phyloP scores from a whole-genome alignment of 2,113 vertebrate genomes.

The Emberiza fucata region DNA sequence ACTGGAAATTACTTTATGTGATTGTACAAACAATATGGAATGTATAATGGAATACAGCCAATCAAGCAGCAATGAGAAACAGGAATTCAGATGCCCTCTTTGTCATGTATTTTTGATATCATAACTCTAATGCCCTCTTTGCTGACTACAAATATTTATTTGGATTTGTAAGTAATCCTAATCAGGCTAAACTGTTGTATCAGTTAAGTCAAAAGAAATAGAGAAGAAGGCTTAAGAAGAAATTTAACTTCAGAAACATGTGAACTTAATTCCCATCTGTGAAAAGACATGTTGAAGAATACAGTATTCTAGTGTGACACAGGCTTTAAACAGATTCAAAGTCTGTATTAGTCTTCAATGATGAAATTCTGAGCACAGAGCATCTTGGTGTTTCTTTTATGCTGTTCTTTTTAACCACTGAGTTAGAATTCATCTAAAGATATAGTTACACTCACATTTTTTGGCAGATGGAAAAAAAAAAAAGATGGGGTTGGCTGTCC shows the following conservation, averaged over 20 bases:
- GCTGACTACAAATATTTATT: background rate
- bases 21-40: conserved; percentile 30
- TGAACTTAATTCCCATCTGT: background rate
- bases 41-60: conserved; percentile 50
- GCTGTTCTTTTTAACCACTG: background rate
- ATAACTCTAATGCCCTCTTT: background rate
- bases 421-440: background rate
- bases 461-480: background rate
- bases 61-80: conserved; percentile 64
- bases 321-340: background rate
- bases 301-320: background rate
- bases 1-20: background rate
- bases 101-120: background rate
- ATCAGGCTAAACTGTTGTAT: background rate
- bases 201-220: background rate
- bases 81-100: conserved; percentile 55
- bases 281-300: background rate
- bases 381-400: background rate
- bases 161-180: background rate
- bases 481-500: background rate
- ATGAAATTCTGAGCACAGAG: background rate
- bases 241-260: background rate
- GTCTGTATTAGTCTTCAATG: background rate
- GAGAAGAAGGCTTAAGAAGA: background rate
- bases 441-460: background rate